These are phyloP conservation scores for Chrysomallon squamiferum DNA, from an alignment of 1,140 invertebrate genomes.

Conservation along the genomic window DNA sequence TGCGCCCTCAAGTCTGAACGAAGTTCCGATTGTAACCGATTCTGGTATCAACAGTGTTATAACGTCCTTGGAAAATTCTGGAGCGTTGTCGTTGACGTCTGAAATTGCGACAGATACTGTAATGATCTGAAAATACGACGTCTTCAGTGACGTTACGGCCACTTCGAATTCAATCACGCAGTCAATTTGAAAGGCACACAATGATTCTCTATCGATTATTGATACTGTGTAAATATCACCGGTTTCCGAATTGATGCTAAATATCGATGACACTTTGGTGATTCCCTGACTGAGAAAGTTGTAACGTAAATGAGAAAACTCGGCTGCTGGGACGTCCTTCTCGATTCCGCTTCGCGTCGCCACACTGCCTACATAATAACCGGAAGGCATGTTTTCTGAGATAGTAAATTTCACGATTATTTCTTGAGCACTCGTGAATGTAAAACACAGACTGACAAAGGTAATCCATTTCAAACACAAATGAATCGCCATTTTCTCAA, in stretches of 20 bases:
- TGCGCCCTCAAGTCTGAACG: slow-evolving; percentile 71
- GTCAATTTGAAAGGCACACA: slow-evolving; percentile 29
- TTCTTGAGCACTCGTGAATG: too few species aligned
- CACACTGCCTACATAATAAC: slow-evolving; percentile 27
- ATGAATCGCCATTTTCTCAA: too few species aligned
- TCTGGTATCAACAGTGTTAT: slow-evolving; percentile 57
- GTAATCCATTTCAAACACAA: too few species aligned
- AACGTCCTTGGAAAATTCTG: slow-evolving; percentile 70
- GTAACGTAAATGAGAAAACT: slow-evolving; percentile 16
- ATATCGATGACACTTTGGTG: slow-evolving; percentile 24
- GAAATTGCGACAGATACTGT: slow-evolving; percentile 44
- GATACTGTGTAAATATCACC: slow-evolving; percentile 42
- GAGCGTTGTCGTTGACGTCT: slow-evolving; percentile 96
- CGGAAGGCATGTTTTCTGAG: slow-evolving; percentile 16
- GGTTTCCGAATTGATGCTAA: slow-evolving; percentile 38
- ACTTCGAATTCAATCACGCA: slow-evolving; percentile 47
- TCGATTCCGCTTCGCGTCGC: slow-evolving; percentile 9
- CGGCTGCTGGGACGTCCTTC: slow-evolving; percentile 8
- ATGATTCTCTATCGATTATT: slow-evolving; percentile 49
- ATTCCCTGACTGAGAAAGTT: slow-evolving; percentile 26
- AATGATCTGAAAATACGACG: slow-evolving; percentile 44
- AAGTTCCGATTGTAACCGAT: slow-evolving; percentile 64
- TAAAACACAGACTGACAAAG: too few species aligned
- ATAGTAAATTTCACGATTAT: slow-evolving; percentile 10
- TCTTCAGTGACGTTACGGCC: slow-evolving; percentile 32